Conservation (phyloP, 2,888 invertebrate genomes). For the Dendrolimus houi region DNA sequence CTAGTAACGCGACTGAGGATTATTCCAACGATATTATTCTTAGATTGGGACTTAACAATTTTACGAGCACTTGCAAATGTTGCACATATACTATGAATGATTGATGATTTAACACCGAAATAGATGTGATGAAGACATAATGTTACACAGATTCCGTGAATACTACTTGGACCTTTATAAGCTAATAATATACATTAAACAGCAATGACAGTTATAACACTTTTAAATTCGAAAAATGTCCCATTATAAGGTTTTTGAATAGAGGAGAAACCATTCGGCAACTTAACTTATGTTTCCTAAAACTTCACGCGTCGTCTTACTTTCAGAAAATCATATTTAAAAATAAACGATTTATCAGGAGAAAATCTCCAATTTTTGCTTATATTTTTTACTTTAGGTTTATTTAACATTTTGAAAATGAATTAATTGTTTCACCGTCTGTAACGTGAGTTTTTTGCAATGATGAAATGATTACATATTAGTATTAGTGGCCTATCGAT, state of each 20-base stretch:
- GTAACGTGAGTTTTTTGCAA: no score
- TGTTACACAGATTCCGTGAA: constrained; percentile 10
- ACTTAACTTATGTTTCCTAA: no score
- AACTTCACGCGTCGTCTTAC: no score
- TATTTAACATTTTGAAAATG: no score
- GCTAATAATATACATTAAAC: constrained; percentile 16
- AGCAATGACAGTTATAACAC: not conserved
- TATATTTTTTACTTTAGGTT: no score
- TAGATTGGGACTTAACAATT: constrained; percentile 53
- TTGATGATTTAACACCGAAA: constrained; percentile 6
- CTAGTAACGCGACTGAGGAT: constrained; percentile 1
- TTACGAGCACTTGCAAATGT: constrained; percentile 12
- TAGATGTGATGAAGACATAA: constrained; percentile 2
- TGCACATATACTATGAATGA: constrained; percentile 6
- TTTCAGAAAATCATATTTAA: no score
- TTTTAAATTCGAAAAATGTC: not conserved
- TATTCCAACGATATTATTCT: constrained; percentile 38
- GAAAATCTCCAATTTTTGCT: no score
- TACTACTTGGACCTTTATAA: constrained; percentile 35
- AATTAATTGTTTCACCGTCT: no score
- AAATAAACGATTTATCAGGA: no score
- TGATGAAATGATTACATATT: no score
- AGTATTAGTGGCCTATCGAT: no score
- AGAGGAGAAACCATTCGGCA: not conserved
- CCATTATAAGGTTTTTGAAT: not conserved